Base-by-base conservation (phyloP, 2,888 invertebrate species). In the Polietes domitor region DNA sequence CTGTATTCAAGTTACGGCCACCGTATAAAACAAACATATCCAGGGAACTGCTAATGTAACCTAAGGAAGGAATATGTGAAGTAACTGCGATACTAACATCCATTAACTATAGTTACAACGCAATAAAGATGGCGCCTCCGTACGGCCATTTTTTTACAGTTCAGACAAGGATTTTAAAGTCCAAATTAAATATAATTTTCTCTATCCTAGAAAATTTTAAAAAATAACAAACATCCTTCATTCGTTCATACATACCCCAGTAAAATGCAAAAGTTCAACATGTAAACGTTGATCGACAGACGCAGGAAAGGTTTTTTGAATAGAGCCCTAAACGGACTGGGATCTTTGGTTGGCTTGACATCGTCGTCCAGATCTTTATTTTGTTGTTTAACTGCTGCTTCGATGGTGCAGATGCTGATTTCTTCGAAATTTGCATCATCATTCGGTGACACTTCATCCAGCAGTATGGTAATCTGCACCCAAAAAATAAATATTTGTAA, bases 161-260 rank as follows among this genome's bases (percentile, higher is more conserved):
- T n/a, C n/a, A n/a, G n/a, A n/a, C n/a, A n/a, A n/a, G n/a, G n/a
- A n/a, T n/a, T n/a, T n/a, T n/a, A n/a, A n/a, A n/a, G n/a, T n/a
- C n/a, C n/a, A n/a, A n/a, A n/a, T n/a, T n/a, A n/a, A n/a, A n/a
- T n/a, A n/a, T n/a, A n/a, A n/a, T n/a, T n/a, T n/a, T n/a, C n/a
- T n/a, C n/a, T n/a, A n/a, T n/a, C 19, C 24, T 55, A 21, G 68
- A 72, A 50, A 50, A 50, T 6, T 21, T 21, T 19, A 1, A 9
- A 47, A 47, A 12, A 47, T 47, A 5, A 47, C 55, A 72, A 41
- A 21, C n/a, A n/a, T n/a, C n/a, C n/a, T n/a, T n/a, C n/a, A n/a
- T n/a, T n/a, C n/a, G n/a, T n/a, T 47, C n/a, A 1, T 2, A 96
- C 93, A 91, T 95, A 94, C 3, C 92, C 91, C 7, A 94, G 86